Percentiles rank a stretch among this genome's conserved stretches.
phyloP scores from a whole-genome alignment of 1,140 invertebrate species.

The Tenebrio molitor region DNA sequence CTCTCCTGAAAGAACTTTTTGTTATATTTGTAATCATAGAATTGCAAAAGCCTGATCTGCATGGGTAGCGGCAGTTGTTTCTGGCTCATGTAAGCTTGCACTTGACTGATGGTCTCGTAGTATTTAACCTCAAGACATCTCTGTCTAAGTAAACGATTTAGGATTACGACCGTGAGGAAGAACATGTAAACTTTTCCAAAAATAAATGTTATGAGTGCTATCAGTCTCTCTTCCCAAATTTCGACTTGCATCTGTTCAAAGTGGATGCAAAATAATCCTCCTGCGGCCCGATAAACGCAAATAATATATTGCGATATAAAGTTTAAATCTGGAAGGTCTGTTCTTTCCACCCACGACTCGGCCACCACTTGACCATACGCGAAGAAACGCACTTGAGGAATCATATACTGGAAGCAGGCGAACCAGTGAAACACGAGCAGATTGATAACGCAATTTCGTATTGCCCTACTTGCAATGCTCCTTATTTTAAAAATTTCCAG shows the following conservation, averaged over 20 bases:
- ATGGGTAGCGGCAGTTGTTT: conserved; percentile 10
- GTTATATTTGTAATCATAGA: conserved; percentile 31
- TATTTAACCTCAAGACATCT: conserved; percentile 13
- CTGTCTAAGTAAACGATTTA: conserved; percentile 4
- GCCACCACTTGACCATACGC: conserved; percentile 7
- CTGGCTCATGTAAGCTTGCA: conserved; percentile 20
- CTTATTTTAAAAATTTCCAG: not conserved
- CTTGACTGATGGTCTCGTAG: conserved; percentile 21
- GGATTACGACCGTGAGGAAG: not conserved
- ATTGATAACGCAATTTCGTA: not conserved
- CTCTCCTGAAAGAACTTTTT: conserved; percentile 20
- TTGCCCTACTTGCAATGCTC: not conserved
- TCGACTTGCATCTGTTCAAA: conserved; percentile 1
- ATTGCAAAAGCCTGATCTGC: conserved; percentile 4
- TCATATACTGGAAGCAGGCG: conserved; percentile 17
- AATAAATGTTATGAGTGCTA: not conserved
- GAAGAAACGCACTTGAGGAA: conserved; percentile 9
- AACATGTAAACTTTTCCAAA: conserved; percentile 24
- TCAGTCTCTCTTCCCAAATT: conserved; percentile 9
- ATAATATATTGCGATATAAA: not conserved
- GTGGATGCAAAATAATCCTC: not conserved
- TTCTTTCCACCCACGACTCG: conserved; percentile 10
- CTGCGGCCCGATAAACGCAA: conserved; percentile 9
- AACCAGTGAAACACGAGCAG: conserved; percentile 13
- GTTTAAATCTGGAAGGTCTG: not conserved